Percentiles rank a stretch among this genome's conserved stretches.
Evolutionary conservation across 2,888 invertebrate genomes (phyloP).

Genomic region (Chrysolina oricalcia): DNA sequence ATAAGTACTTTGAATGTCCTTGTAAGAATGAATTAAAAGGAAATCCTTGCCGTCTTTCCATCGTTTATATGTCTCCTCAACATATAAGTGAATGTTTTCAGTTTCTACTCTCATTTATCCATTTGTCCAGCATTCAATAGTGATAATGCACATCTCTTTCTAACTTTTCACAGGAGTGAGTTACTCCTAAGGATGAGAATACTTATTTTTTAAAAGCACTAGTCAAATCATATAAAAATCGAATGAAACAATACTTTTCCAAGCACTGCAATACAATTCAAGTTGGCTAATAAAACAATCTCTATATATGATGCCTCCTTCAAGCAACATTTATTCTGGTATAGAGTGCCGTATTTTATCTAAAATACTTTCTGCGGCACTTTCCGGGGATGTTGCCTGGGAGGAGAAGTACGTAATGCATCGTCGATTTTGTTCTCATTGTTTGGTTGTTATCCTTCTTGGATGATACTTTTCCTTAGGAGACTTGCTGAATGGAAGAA

Average conservation of each 20-base stretch:
- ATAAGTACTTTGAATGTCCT: too few species aligned
- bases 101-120: too few species aligned
- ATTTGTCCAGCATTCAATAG: too few species aligned
- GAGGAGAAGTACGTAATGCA: background rate
- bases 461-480: background rate
- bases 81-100: too few species aligned
- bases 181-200: background rate
- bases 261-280: background rate
- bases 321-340: background rate
- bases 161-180: background rate
- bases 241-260: constrained; percentile 1
- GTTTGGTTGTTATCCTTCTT: background rate
- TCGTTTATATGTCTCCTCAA: too few species aligned
- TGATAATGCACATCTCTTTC: background rate
- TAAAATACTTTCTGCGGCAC: background rate
- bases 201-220: background rate
- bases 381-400: background rate
- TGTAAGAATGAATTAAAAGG: too few species aligned
- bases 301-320: background rate
- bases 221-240: background rate
- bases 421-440: background rate
- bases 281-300: constrained; percentile 22
- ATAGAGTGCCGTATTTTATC: background rate
- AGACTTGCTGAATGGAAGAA: background rate
- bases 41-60: too few species aligned